Evolutionary conservation across 2,888 invertebrate genomes (phyloP).

Genomic region (Rhagonycha fulva): DNA sequence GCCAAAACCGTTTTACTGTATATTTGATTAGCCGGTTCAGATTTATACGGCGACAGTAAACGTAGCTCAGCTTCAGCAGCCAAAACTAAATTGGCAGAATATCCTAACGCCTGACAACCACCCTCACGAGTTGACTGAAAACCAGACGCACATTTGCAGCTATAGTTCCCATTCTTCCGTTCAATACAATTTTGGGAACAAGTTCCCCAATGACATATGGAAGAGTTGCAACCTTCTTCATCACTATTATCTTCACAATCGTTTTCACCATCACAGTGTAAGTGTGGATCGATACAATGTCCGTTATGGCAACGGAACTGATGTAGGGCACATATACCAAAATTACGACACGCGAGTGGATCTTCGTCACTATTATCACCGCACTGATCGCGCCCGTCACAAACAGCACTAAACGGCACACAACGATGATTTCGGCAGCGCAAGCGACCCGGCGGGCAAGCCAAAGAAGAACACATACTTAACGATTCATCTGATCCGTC

Average conservation of each 20-base stretch:
- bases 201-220: conserved; percentile 67
- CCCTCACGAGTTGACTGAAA: conserved; percentile 59
- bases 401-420: conserved; percentile 54
- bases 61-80: conserved; percentile 66
- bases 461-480: conserved; percentile 49
- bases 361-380: conserved; percentile 78
- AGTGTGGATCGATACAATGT: conserved; percentile 60
- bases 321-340: conserved; percentile 43
- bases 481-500: conserved; percentile 63
- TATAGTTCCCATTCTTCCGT: conserved; percentile 59
- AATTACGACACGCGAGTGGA: conserved; percentile 40
- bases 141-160: conserved; percentile 69
- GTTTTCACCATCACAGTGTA: conserved; percentile 61
- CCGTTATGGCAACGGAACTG: conserved; percentile 64
- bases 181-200: conserved; percentile 80
- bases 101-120: conserved; percentile 63
- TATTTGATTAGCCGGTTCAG: conserved; percentile 51
- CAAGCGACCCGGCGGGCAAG: conserved; percentile 56
- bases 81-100: conserved; percentile 65
- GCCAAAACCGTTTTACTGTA: conserved; percentile 40
- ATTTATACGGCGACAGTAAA: conserved; percentile 66
- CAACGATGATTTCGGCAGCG: conserved; percentile 53
- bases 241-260: conserved; percentile 62
- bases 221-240: conserved; percentile 47
- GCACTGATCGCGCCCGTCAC: conserved; percentile 75